phyloP scores from a whole-genome alignment of 2,797 vertebrate genomes.

The Chromobotia macracanthus region DNA sequence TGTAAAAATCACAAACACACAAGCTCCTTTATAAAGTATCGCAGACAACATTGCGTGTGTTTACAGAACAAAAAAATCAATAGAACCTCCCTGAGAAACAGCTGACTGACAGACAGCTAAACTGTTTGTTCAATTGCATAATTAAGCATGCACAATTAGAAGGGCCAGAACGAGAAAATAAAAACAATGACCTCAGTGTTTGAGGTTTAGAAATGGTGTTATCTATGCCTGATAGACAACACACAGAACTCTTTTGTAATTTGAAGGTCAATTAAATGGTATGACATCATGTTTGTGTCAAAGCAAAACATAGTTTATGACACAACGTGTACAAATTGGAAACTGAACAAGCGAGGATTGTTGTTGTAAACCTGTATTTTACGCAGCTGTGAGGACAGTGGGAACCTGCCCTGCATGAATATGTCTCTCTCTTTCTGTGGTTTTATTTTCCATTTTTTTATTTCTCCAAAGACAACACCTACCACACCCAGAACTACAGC shows the following conservation, averaged over 20 bases:
- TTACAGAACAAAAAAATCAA: constrained; percentile 28
- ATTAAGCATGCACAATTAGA: constrained; percentile 50
- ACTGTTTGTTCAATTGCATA: constrained; percentile 25
- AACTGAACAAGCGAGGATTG: not conserved
- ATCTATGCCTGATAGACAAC: constrained; percentile 30
- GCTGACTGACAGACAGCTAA: not conserved
- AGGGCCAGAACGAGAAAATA: constrained; percentile 40
- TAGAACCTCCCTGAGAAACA: constrained; percentile 25
- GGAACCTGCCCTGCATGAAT: constrained; percentile 39
- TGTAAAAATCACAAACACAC: constrained; percentile 24
- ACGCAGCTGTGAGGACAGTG: constrained; percentile 28
- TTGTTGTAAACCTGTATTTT: not conserved
- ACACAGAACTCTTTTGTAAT: constrained; percentile 9
- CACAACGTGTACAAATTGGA: not conserved
- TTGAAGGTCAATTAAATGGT: not conserved
- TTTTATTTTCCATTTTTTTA: not conserved
- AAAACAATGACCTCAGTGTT: constrained; percentile 51
- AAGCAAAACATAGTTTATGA: constrained; percentile 5
- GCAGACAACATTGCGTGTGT: constrained; percentile 33
- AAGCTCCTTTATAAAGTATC: constrained; percentile 36
- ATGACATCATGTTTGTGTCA: constrained; percentile 27
- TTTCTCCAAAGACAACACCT: not conserved
- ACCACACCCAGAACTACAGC: constrained; percentile 31
- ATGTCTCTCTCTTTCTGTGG: constrained; percentile 33
- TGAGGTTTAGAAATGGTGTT: constrained; percentile 13